Evolutionary conservation across 2,888 invertebrate genomes (phyloP).

Genomic region (Callyntrura sp.): DNA sequence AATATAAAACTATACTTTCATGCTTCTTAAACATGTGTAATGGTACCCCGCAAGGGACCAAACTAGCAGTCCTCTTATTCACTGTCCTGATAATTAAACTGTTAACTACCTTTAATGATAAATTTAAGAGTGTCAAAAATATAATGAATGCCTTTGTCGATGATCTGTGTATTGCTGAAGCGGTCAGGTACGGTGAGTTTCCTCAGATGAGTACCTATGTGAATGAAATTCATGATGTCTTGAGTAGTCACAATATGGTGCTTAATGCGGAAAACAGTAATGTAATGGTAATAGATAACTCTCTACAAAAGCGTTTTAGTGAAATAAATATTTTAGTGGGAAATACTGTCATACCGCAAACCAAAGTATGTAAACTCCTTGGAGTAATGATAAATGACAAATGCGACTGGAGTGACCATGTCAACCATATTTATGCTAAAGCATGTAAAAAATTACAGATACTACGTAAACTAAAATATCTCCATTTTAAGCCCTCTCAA

Average conservation of each 20-base stretch:
- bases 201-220: slow-evolving; percentile 4
- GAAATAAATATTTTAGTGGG: background rate
- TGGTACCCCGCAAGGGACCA: slow-evolving; percentile 48
- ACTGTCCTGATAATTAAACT: slow-evolving; percentile 29
- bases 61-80: slow-evolving; percentile 35
- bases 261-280: slow-evolving; percentile 54
- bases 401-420: slow-evolving; percentile 40
- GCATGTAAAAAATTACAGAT: slow-evolving; percentile 28
- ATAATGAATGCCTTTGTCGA: slow-evolving; percentile 60
- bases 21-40: background rate
- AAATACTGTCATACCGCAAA: slow-evolving; percentile 2
- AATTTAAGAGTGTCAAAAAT: background rate
- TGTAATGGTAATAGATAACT: slow-evolving; percentile 52
- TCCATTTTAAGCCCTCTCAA: background rate
- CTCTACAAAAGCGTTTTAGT: slow-evolving; percentile 23
- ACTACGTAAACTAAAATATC: slow-evolving; percentile 10
- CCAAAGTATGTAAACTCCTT: slow-evolving; percentile 1
- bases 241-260: slow-evolving; percentile 38
- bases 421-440: background rate
- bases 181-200: slow-evolving; percentile 30
- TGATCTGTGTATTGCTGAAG: slow-evolving; percentile 54
- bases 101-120: slow-evolving; percentile 3
- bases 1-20: slow-evolving; percentile 25
- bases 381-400: slow-evolving; percentile 48
- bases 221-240: background rate